phyloP scores from a whole-genome alignment of 1,140 invertebrate species.

The Drosophila nannoptera region DNA sequence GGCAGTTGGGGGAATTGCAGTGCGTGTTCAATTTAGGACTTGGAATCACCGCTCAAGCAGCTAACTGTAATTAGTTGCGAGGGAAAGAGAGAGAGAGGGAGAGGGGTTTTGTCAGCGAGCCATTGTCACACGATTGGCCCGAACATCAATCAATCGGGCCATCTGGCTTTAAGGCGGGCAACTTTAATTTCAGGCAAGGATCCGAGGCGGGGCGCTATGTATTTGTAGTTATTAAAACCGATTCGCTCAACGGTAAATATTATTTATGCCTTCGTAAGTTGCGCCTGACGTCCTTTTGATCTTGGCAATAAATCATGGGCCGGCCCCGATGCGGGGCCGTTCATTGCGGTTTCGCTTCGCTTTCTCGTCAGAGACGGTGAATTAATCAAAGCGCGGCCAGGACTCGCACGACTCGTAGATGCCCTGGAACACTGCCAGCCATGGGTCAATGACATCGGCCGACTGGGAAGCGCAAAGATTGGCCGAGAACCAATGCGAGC shows the following conservation, averaged over 20 bases:
- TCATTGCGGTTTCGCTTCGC: constrained; percentile 21
- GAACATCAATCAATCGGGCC: constrained; percentile 57
- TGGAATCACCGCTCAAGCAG: constrained; percentile 14
- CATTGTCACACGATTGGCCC: constrained; percentile 54
- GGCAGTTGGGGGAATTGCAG: constrained; percentile 31
- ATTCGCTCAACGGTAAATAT: constrained; percentile 12
- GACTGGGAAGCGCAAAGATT: too few relatives aligned
- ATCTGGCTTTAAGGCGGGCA: constrained; percentile 32
- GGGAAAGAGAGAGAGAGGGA: too few relatives aligned
- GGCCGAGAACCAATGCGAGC: constrained; percentile 3
- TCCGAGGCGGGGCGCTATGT: not conserved
- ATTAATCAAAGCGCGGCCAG: constrained; percentile 48
- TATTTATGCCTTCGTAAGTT: constrained; percentile 24
- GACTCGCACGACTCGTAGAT: not conserved
- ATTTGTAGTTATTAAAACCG: constrained; percentile 31
- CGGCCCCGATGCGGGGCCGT: not conserved
- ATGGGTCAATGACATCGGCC: not conserved
- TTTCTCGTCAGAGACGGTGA: constrained; percentile 18
- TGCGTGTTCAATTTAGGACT: constrained; percentile 40
- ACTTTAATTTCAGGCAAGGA: constrained; percentile 39
- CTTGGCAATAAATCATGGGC: constrained; percentile 49
- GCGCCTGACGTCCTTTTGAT: constrained; percentile 22
- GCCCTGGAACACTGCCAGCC: not conserved
- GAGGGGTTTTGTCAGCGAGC: constrained; percentile 25
- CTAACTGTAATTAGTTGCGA: constrained; percentile 58